phyloP scores from a whole-genome alignment of 2,797 vertebrate species.

The Philypnodon macrostomus region DNA sequence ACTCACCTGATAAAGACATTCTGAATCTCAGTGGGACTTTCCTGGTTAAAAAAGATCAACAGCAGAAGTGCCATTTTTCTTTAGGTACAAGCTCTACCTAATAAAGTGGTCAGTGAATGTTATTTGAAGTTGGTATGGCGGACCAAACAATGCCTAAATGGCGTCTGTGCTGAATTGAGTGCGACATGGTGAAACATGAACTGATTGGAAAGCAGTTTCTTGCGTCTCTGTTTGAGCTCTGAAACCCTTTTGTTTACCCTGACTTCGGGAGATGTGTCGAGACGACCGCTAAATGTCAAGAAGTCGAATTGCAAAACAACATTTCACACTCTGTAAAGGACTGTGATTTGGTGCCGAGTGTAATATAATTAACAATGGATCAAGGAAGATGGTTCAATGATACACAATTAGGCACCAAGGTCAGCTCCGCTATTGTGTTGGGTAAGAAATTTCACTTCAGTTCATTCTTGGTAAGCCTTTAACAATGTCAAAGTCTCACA shows the following conservation, averaged over 20 bases:
- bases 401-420: conserved; percentile 6
- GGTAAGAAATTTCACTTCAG: conserved; percentile 1
- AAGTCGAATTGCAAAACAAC: conserved; percentile 33
- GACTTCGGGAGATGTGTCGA: conserved; percentile 22
- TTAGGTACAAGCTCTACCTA: too few relatives aligned
- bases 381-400: neutral
- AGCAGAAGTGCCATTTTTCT: too few relatives aligned
- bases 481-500: too few relatives aligned
- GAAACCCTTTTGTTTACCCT: conserved; percentile 39
- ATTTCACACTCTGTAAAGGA: conserved; percentile 17
- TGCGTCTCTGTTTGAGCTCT: conserved; percentile 29
- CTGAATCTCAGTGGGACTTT: too few relatives aligned
- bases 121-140: neutral
- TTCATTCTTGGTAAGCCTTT: neutral
- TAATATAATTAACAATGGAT: conserved; percentile 14
- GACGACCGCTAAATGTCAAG: conserved; percentile 44
- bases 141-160: neutral
- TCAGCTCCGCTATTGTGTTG: neutral
- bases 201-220: conserved; percentile 40
- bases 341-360: conserved; percentile 13
- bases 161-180: conserved; percentile 28
- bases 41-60: too few relatives aligned
- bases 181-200: conserved; percentile 39
- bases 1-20: too few relatives aligned
- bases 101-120: too few relatives aligned